Base-by-base conservation (phyloP, 2,113 vertebrate genomes). In the Beaufortia kweichowensis region DNA sequence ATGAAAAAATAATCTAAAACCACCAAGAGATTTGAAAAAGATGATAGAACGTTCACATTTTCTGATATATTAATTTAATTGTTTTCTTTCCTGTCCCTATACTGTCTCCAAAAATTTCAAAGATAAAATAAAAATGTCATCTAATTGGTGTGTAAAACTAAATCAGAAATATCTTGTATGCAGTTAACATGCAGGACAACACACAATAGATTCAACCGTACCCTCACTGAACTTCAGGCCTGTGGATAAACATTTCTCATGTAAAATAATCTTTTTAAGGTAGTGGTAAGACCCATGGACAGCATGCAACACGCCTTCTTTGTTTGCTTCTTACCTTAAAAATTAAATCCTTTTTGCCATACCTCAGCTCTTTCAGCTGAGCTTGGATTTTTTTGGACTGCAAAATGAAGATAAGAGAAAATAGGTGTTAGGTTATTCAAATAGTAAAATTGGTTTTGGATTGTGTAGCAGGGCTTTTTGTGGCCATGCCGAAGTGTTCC, bases 331-430 rank as follows among this genome's bases (percentile, higher is more conserved):
- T 95, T 89, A 99, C 96, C 96, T 97, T 98, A 91, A 96, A 96
- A 92, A 99, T 94, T 91, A 99, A 95, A 92, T 99, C 96, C 84
- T 99, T 99, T 88, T 99, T 99, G 74, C 96, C 97, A 75, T 99
- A 98, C 77, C 95, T 94, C 81, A 99, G 94, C 86, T 98, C 96
- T 89, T 99, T 99, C 91, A 99, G 92, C 89, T 99, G 97, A 80
- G 96, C 94, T 91, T 98, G 97, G 82, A 99, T 96, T 92, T 96
- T 96, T 93, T 95, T 99, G 79, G 97, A 98, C 97, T 98, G 93
- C 75, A 94, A 91, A 79, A 73, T 29, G 63, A 93, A 88, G 89
- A 93, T 85, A 90, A 92, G 80, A 68, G 31, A 48, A 86, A 92
- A 91, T 87, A 77, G 78, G 70, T 70, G 73, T 87, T 86, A 88